Evolutionary conservation across 2,797 vertebrate genomes (phyloP).

Genomic region (Cheirogaleus major): DNA sequence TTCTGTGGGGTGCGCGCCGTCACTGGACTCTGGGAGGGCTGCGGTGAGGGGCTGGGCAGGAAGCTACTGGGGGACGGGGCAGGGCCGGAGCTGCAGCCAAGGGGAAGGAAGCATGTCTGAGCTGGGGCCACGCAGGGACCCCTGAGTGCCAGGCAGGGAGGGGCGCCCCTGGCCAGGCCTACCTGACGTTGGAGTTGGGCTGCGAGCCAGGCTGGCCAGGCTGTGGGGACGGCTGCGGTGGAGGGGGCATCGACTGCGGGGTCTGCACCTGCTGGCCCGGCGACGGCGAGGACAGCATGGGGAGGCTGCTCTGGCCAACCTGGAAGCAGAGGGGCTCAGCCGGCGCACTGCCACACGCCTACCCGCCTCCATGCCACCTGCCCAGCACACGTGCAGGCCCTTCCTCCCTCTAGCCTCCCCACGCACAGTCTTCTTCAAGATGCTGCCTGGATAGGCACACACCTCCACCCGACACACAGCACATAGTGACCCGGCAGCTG

Average conservation of each 20-base stretch:
- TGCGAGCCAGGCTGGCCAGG: slow-evolving; percentile 92
- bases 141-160: neutral
- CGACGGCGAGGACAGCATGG: slow-evolving; percentile 95
- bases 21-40: slow-evolving; percentile 96
- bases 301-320: slow-evolving; percentile 89
- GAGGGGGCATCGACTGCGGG: slow-evolving; percentile 95
- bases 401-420: neutral
- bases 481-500: neutral
- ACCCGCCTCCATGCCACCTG: neutral
- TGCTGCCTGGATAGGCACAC: neutral
- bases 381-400: neutral
- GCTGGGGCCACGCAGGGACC: neutral
- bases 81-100: slow-evolving; percentile 92
- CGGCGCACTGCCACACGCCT: neutral
- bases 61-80: slow-evolving; percentile 96
- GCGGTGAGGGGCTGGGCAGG: slow-evolving; percentile 97
- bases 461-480: neutral
- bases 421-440: neutral
- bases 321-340: slow-evolving; percentile 73
- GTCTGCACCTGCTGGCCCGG: slow-evolving; percentile 93
- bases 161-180: slow-evolving; percentile 39
- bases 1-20: slow-evolving; percentile 95
- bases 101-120: neutral
- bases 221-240: slow-evolving; percentile 95
- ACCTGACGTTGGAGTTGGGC: slow-evolving; percentile 94